Base-by-base conservation (phyloP, 1,140 invertebrate species). In the Pararge aegeria region DNA sequence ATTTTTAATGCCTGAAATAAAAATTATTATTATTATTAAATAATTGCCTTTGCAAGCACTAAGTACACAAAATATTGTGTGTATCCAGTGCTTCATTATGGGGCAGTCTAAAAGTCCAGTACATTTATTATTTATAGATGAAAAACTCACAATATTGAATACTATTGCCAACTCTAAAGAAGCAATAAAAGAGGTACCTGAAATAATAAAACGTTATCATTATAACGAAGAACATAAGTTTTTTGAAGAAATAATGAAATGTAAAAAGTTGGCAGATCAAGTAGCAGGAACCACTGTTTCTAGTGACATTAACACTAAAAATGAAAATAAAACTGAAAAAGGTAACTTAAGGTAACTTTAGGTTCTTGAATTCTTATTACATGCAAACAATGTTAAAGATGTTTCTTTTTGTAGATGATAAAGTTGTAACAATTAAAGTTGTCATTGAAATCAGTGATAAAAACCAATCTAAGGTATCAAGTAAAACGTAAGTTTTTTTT, bases 361-460 rank as follows among this genome's bases (percentile, higher is more conserved):
- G 30, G 21, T 24, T 24, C 1, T 27, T 55, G 27, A 30, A 38
- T 46, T 59, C 7, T 58, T 15, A 29, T 10, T 7, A 12, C 10
- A 12, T 34, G 0, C 1, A 34, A 12, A 24, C 24, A 24, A 1
- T 6, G 1, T 0, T 34, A 12, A 34, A 34, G 2, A 34, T 34
- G 2, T 34, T 34, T 4, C 53, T 40, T 38, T 3, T 78, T 81
- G 21, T 61, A 84, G 81, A 60, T 48, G 54, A 64, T n/a, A 66
- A 74, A 12, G 21, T 82, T 3, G 18, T n/a, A n/a, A n/a, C 69
- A 18, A 80, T 84, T 42, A 82, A 75, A 62, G 72, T 78, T 12
- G 19, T 78, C 0, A 80, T 80, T 29, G 74, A 84, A 64, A 79
- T 84, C 46, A 75, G 58, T n/a, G 61, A 62, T 9, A 29, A 21